Evolutionary conservation across 37 sponge, comb jelly and placozoan genomes (phyloP), one percentile per base, ranked within the genome.

Genomic region (Aplysina aerophoba): DNA sequence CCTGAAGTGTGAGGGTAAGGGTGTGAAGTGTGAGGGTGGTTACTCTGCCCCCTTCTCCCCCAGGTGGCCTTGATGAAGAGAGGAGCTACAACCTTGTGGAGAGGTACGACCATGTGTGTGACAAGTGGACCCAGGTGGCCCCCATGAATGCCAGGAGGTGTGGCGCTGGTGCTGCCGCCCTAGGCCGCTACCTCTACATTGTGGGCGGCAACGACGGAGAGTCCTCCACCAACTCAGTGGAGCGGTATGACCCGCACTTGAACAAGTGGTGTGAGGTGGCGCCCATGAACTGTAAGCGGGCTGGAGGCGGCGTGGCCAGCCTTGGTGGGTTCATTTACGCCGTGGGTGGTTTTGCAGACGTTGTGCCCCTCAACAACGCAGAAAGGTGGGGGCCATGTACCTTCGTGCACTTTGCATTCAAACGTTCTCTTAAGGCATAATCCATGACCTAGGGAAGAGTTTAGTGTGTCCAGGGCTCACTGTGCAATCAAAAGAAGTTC

Each of bases 261-360:
- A 89, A 96, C 81, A 93, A 93, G 90, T 96, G 97, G 97, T 84
- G 84, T 0, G 88, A 86, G 77, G 87, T 89, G 35, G 81, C 91
- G 37, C 81, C 88, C 55, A 96, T 96, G 97, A 59, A 87, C 12
- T 89, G 89, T 80, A 89, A 91, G 28, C 79, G 97, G 27, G 97
- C 97, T 2, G 97, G 97, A 22, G 95, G 94, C 0, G 97, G 97
- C 16, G 56, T 96, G 77, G 90, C 94, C 14, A 85, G 92, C 2
- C 86, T 94, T n/a, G 87, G 90, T 85, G 97, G 97, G 30, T 93
- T 86, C 75, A 83, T 96, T 1, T 93, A 93, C 83, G 97, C 97
- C 35, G 97, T 94, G 66, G 97, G 97, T n/a, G 97, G 97, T 24
- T 96, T 96, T 88, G 97, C 91, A 41, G 97, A 96, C 86, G 94